Evolutionary conservation across 2,797 vertebrate genomes (phyloP), one percentile per base, ranked within the genome.

Genomic region (Hafferia zeledoni): DNA sequence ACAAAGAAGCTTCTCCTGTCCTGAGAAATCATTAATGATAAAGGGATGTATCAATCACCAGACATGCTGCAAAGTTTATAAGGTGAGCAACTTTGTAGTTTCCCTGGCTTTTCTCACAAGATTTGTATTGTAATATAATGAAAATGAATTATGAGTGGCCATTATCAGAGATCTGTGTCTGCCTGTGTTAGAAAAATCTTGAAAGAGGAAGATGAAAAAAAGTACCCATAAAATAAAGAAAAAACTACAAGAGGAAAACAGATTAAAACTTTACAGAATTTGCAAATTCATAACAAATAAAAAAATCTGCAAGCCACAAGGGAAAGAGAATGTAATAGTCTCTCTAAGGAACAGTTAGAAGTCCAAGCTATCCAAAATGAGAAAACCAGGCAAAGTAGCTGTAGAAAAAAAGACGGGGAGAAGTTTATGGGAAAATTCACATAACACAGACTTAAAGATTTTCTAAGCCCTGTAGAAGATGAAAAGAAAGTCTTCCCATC

Each of bases 161-260:
- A n/a, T 39, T 85, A 60, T 49, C 19, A 75, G 53, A 47, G 6
- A 49, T 57, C 13, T 0, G 0, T 4, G 2, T 47, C 18, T 41
- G 2, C 28, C 31, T 59, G 5, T 22, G 43, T 39, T 59, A 67
- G 50, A 87, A 61, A 50, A 7, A 28, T 23, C 63, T 76, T 69
- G 25, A 64, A 85, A 64, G 15, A 76, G 14, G 13, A 76, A 53
- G 24, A 50, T 18, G 49, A 72, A 50, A 13, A 61, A 90, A 77
- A 46, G 11, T n/a, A 46, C 9, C 46, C 56, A 7, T 56, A 59
- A 70, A 74, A 46, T 28, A 17, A 20, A 53, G 30, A 53, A 70
- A 27, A 6, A 60, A 47, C 18, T 37, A 49, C 8, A 47, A 15
- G 35, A 79, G 13, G 13, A 90, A 49, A 83, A 19, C 2, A 33